Evolutionary conservation across 2,113 vertebrate genomes (phyloP), one percentile per base, ranked within the genome.

Genomic region (Grallaria varia): DNA sequence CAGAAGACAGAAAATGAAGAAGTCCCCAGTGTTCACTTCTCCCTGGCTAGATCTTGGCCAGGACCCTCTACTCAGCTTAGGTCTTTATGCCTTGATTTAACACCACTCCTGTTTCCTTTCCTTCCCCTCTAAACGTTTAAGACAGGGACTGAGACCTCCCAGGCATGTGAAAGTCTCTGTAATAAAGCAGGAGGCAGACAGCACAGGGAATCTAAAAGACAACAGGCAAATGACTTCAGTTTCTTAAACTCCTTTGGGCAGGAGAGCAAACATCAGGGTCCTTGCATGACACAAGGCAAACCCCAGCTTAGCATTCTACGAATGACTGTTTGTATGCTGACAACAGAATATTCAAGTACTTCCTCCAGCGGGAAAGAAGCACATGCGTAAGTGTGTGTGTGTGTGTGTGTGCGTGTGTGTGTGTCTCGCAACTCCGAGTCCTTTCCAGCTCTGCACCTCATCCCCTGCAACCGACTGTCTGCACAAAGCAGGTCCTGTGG

Each of bases 131-230:
- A 27, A 81, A 63, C 16, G 8, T 55, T 53, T 28, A 75, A 50
- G n/a, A 27, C 14, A 55, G 45, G 0, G 0, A 72, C 10, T 0
- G 0, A 84, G 20, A 49, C 9, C 15, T 76, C 44, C 6, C 37
- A 45, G 8, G 25, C 58, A 78, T n/a, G 40, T 28, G 64, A 56
- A 79, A 84, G 21, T 15, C 66, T 23, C 16, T 9, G 3, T 47
- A 37, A 78, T 5, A 78, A 44, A 75, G 44, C 56, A 64, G 23
- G 10, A 31, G 25, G n/a, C 21, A 71, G 35, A 33, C n/a, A 69
- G 24, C 11, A 87, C 50, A 77, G 19, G 17, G 44, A 84, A 31
- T 30, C 3, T 56, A 72, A 62, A 30, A 37, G 14, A 20, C 30
- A 49, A 22, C 21, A 60, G 22, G 18, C 8, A 81, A 87, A 42